A percentile compares a stretch with the other conserved stretches of the same genome.
Conservation (phyloP, 2,797 vertebrate genomes). For the Alfaro cultratus region DNA sequence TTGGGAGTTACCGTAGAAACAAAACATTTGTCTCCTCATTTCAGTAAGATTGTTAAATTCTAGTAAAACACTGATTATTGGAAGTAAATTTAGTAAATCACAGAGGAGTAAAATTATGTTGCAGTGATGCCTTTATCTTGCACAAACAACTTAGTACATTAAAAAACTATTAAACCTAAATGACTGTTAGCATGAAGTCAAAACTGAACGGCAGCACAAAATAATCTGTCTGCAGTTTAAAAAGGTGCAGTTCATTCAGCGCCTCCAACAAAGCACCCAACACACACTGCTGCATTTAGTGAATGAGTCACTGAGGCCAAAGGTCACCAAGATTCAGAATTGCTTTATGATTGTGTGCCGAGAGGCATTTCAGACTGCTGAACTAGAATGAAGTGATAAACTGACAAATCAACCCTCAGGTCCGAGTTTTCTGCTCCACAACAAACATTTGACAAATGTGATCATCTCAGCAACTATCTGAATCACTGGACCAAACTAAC, state of each 20-base stretch:
- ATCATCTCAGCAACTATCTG: constrained; percentile 13
- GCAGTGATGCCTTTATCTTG: constrained; percentile 5
- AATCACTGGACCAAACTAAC: constrained; percentile 8
- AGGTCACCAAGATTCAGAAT: constrained; percentile 50
- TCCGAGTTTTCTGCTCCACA: neutral
- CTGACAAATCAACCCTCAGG: constrained; percentile 11
- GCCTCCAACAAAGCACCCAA: constrained; percentile 11
- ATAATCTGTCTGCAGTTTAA: constrained; percentile 14
- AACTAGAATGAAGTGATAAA: constrained; percentile 29
- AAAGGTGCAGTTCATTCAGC: constrained; percentile 25
- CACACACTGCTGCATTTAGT: constrained; percentile 36
- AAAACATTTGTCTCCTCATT: neutral
- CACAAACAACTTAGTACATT: constrained; percentile 30
- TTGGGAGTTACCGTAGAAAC: neutral
- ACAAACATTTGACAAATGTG: constrained; percentile 36
- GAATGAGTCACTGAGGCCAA: constrained; percentile 55
- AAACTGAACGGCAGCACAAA: neutral
- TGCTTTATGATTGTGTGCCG: constrained; percentile 66
- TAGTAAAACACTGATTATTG: neutral
- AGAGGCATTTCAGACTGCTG: constrained; percentile 44
- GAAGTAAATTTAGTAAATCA: neutral
- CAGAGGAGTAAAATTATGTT: neutral
- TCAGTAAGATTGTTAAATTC: neutral
- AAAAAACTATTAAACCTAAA: constrained; percentile 10
- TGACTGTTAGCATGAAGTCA: constrained; percentile 6